Percentiles rank a stretch among this genome's conserved stretches.
These are phyloP conservation scores for Cephalopterus ornatus DNA, from an alignment of 2,113 vertebrate genomes.

Conservation along the genomic window DNA sequence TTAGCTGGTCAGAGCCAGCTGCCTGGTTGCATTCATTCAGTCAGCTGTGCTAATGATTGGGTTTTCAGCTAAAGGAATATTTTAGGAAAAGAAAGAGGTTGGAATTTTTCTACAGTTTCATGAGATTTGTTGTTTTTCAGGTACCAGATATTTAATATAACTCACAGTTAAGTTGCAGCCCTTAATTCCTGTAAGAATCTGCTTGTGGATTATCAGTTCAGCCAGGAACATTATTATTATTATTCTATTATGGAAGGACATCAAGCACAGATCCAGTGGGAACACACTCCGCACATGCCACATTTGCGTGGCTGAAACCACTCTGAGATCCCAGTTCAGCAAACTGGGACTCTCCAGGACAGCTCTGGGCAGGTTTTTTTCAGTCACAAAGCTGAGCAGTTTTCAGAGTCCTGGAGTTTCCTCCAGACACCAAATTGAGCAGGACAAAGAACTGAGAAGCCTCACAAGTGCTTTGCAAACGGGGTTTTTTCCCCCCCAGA, in stretches of 20 bases:
- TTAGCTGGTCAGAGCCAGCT: background rate
- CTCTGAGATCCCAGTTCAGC: background rate
- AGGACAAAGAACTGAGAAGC: background rate
- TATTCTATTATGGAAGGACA: background rate
- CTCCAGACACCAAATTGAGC: background rate
- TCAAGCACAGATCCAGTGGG: accelerated
- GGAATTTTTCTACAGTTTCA: accelerated
- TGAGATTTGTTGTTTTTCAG: accelerated
- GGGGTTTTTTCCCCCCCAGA: background rate
- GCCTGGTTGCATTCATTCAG: background rate
- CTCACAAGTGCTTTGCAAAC: background rate
- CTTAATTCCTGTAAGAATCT: background rate
- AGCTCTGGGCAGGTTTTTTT: too few relatives aligned
- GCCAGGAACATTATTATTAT: background rate
- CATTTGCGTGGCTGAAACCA: accelerated
- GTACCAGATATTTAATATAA: background rate
- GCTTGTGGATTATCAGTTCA: background rate
- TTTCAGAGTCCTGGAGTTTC: background rate
- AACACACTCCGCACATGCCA: background rate
- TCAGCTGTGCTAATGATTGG: background rate
- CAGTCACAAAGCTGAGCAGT: background rate
- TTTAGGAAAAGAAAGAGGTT: background rate
- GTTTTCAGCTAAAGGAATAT: background rate
- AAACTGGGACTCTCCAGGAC: background rate
- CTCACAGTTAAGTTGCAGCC: background rate